Base-by-base conservation (phyloP, 2,888 invertebrate species). In the Stramonita haemastoma region DNA sequence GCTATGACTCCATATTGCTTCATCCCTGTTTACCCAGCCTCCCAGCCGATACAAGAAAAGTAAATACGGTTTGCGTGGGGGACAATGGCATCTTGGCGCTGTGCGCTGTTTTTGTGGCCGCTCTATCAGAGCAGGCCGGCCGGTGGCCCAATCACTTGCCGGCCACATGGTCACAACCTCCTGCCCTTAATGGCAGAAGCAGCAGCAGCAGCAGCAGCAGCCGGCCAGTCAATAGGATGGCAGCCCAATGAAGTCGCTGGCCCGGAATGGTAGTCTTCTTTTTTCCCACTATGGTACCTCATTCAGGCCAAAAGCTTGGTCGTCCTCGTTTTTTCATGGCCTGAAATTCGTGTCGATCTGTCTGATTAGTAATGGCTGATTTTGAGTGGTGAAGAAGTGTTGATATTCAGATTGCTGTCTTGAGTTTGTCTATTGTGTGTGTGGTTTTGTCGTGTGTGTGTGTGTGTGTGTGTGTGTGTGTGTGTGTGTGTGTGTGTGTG, bases 11-110 rank as follows among this genome's bases (percentile, higher is more conserved):
- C 46, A 19, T 46, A 83, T 83, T 83, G 81, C 46, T 46, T 83
- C 81, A 83, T 15, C 26, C 11, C 26, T 83, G 81, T 83, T 60
- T 86, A 86, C 34, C 34, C 57, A 56, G 32, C 26, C 86, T 46
- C 32, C n/a, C 29, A 22, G 60, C 86, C 56, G 34, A 66, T 86
- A 60, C 60, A 57, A 86, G 60, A 19, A 66, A 86, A 57, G 60
- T 60, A 32, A 86, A 86, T 29, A 86, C 32, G 86, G 60, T 66
- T 86, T 34, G 86, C 86, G 29, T 66, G n/a, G 56, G 86, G 86
- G 11, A 57, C 86, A 57, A 86, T 86, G 86, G n/a, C 86, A 86
- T 86, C 60, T 32, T 32, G 60, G 22, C 57, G 66, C n/a, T 29
- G 19, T 17, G 57, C 57, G 15, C 60, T 57, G 86, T 46, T 56